Conservation (phyloP, 2,113 vertebrate species). For the Hyaena hyaena region DNA sequence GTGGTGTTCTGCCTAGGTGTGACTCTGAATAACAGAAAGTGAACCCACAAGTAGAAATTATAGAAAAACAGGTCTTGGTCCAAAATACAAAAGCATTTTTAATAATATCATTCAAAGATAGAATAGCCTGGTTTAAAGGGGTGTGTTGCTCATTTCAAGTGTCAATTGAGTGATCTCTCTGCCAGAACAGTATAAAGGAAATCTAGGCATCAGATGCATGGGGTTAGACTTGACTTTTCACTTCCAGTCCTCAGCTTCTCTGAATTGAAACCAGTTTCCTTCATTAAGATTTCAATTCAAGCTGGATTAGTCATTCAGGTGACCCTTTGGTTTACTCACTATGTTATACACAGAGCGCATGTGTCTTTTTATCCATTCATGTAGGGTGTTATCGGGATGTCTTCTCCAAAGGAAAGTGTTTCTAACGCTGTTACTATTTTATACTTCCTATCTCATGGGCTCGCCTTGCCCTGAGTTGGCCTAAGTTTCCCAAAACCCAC, state of each 20-base stretch:
- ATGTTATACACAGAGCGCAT: background rate
- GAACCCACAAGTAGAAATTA: background rate
- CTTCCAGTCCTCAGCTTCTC: background rate
- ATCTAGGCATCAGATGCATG: background rate
- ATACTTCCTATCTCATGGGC: slow-evolving; percentile 24
- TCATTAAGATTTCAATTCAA: background rate
- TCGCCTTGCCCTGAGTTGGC: slow-evolving; percentile 18
- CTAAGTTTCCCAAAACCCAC: slow-evolving; percentile 4
- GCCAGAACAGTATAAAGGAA: background rate
- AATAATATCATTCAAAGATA: background rate
- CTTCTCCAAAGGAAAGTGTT: slow-evolving; percentile 37
- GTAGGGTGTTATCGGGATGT: background rate
- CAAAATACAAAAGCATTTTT: background rate
- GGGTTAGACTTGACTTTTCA: background rate
- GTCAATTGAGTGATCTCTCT: background rate
- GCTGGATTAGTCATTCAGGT: background rate
- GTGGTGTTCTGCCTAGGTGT: background rate
- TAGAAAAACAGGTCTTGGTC: slow-evolving; percentile 21
- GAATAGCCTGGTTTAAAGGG: background rate
- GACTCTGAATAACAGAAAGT: background rate
- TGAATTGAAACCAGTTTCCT: background rate
- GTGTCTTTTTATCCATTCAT: background rate
- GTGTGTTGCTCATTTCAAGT: background rate
- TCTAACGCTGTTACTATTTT: background rate
- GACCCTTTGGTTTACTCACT: background rate